phyloP scores from a whole-genome alignment of 2,113 vertebrate genomes.

The Machaerirhynchus nigripectus region DNA sequence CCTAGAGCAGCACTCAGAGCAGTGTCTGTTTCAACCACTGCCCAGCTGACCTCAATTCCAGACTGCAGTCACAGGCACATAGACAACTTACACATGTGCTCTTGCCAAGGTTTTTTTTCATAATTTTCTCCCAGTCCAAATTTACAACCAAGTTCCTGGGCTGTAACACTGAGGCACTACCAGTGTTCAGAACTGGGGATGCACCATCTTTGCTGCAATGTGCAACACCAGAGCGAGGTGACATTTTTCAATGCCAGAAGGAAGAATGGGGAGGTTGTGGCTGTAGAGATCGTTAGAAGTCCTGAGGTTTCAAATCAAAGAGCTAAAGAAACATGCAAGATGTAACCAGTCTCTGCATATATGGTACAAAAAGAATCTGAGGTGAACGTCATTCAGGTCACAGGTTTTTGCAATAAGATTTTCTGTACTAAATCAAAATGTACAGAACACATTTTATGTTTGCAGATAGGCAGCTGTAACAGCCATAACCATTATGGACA shows the following conservation, averaged over 20 bases:
- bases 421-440: neutral
- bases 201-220: neutral
- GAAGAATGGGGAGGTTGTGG: neutral
- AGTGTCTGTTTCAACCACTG: neutral
- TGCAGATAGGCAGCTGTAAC: neutral
- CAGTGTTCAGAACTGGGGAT: neutral
- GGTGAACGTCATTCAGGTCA: neutral
- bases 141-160: neutral
- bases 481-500: neutral
- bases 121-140: neutral
- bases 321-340: neutral
- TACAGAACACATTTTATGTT: neutral
- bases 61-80: neutral
- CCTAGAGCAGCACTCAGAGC: neutral
- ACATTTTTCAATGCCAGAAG: neutral
- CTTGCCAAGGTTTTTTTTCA: neutral
- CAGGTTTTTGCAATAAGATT: neutral
- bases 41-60: neutral
- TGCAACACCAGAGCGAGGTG: neutral
- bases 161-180: rapidly evolving
- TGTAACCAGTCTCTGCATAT: neutral
- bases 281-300: neutral
- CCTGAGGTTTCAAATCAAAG: neutral
- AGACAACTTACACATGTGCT: neutral
- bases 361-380: neutral